Conservation (phyloP, 2,797 vertebrate species). For the Ctenopoma multispine region DNA sequence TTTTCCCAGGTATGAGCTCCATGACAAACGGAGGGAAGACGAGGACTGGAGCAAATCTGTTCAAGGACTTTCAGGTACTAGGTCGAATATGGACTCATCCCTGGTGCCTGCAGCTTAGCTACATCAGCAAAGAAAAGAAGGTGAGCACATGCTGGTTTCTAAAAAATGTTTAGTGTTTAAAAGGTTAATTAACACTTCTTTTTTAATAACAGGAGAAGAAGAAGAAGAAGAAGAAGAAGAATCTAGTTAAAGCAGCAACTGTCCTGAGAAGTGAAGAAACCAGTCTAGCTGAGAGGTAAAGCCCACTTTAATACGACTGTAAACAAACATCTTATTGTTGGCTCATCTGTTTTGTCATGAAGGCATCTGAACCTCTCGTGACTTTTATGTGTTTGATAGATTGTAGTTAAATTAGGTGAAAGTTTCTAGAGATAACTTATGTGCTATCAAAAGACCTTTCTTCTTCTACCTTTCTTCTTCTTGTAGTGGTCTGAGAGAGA, state of each 20-base stretch:
- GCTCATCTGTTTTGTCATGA: background rate
- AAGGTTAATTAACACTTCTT: background rate
- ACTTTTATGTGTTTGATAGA: background rate
- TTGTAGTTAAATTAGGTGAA: too few relatives aligned
- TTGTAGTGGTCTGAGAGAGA: conserved; percentile 83
- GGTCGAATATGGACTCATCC: conserved; percentile 96
- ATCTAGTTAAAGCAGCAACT: conserved; percentile 4
- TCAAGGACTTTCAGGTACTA: conserved; percentile 96
- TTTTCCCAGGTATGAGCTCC: conserved; percentile 42
- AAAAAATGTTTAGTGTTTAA: background rate
- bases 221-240: conserved; percentile 56
- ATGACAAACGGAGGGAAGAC: background rate
- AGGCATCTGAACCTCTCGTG: background rate
- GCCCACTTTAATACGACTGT: background rate
- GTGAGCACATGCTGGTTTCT: conserved; percentile 62
- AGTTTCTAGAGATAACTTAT: too few relatives aligned
- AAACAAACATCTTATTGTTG: background rate
- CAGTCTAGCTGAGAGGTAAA: conserved; percentile 47
- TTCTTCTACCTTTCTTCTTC: too few relatives aligned
- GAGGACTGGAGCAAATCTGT: conserved; percentile 80
- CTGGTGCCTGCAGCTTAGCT: conserved; percentile 94
- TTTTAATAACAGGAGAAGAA: conserved; percentile 26
- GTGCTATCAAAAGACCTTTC: too few relatives aligned
- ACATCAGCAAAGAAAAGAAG: conserved; percentile 91
- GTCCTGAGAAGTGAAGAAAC: conserved; percentile 4